Percentiles rank a stretch among this genome's conserved stretches.
Evolutionary conservation across 2,113 vertebrate genomes (phyloP).

Genomic region (Baryphthengus martii): DNA sequence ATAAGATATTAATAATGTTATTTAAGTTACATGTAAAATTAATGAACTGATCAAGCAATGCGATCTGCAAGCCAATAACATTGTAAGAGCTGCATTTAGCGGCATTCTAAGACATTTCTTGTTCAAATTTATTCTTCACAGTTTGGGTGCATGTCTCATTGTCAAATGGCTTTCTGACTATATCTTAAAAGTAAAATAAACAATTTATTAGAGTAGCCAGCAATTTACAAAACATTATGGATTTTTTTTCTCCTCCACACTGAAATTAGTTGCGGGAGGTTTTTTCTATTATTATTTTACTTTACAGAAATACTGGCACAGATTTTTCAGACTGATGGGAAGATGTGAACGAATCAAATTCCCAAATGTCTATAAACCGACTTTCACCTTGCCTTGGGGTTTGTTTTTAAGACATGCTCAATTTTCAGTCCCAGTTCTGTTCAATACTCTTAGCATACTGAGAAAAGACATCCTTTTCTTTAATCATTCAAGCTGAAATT

Average conservation of each 20-base stretch:
- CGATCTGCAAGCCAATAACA: background rate
- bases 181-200: background rate
- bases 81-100: background rate
- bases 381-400: conserved; percentile 42
- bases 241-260: background rate
- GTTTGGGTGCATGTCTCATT: background rate
- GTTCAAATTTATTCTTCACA: background rate
- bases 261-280: background rate
- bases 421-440: conserved; percentile 29
- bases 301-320: background rate
- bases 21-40: background rate
- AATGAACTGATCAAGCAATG: background rate
- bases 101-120: background rate
- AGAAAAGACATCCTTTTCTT: background rate
- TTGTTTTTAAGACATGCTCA: conserved; percentile 24
- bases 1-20: background rate
- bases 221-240: background rate
- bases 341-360: conserved; percentile 39
- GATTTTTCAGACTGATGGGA: conserved; percentile 2
- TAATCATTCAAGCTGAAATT: conserved; percentile 36
- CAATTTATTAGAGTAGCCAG: background rate
- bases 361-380: conserved; percentile 26
- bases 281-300: background rate
- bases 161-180: background rate
- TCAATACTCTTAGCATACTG: conserved; percentile 9